Evolutionary conservation across 1,140 invertebrate species (phyloP).

Genomic region (Drosophila pachea): DNA sequence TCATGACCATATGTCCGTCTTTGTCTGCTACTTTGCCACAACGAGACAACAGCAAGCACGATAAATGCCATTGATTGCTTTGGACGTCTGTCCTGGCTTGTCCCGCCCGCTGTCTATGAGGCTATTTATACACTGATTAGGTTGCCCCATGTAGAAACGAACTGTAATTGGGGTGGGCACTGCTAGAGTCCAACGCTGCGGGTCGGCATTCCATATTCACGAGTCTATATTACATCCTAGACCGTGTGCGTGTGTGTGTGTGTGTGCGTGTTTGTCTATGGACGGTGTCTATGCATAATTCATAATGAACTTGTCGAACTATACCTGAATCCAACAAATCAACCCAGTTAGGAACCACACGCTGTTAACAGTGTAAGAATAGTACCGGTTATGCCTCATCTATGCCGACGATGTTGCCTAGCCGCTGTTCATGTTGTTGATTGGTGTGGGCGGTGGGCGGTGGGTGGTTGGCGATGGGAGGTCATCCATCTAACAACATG

Average conservation of each 20-base stretch:
- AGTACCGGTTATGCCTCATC: conserved; percentile 10
- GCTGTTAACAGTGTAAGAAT: conserved; percentile 1
- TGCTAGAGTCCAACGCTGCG: not conserved
- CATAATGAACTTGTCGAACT: conserved; percentile 17
- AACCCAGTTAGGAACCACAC: conserved; percentile 1
- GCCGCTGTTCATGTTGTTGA: not conserved
- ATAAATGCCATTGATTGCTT: no score
- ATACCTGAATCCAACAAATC: conserved; percentile 12
- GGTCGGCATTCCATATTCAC: conserved; percentile 4
- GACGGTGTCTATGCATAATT: conserved; percentile 25
- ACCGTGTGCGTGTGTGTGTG: conserved; percentile 9
- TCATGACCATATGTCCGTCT: not conserved
- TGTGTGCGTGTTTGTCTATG: not conserved
- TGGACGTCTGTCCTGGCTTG: not conserved
- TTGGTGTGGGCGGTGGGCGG: not conserved
- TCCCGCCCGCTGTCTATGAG: conserved; percentile 24
- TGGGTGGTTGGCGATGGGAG: not conserved
- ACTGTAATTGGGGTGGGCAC: conserved; percentile 13
- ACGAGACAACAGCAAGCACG: conserved; percentile 11
- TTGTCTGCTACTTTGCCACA: conserved; percentile 5
- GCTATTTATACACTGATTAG: conserved; percentile 58
- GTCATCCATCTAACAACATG: conserved; percentile 6
- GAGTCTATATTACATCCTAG: conserved; percentile 16
- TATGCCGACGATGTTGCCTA: conserved; percentile 1
- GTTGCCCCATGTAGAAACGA: conserved; percentile 39